Evolutionary conservation across 2,113 vertebrate species (phyloP).

Genomic region (Indicator indicator): DNA sequence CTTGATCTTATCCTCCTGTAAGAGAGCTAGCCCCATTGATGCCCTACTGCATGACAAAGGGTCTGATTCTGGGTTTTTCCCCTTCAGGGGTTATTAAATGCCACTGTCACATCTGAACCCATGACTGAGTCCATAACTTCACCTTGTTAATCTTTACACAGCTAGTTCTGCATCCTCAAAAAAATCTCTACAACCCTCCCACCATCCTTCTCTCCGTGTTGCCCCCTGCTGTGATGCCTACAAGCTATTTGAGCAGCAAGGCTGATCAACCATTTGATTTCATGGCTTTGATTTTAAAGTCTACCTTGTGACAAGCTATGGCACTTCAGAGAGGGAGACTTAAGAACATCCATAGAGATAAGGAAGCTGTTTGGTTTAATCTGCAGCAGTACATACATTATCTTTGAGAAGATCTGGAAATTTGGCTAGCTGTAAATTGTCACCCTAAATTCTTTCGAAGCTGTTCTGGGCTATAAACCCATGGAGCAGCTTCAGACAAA

Average conservation of each 20-base stretch:
- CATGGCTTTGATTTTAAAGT: not conserved
- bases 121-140: not conserved
- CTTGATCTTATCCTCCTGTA: not conserved
- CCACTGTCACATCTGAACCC: not conserved
- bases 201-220: not conserved
- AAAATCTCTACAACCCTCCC: not conserved
- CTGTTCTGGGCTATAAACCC: not conserved
- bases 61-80: not conserved
- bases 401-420: not conserved
- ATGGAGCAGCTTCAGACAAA: not conserved
- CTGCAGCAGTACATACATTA: not conserved
- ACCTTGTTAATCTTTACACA: not conserved
- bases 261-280: not conserved
- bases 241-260: not conserved
- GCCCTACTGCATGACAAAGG: too few species aligned
- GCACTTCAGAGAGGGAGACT: not conserved
- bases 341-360: not conserved
- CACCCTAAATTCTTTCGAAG: not conserved
- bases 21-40: fast-evolving
- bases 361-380: not conserved
- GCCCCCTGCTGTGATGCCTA: fast-evolving
- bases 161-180: not conserved
- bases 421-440: not conserved
- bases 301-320: not conserved
- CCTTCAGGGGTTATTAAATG: not conserved